Base-by-base conservation (phyloP, 2,888 invertebrate species). In the Drosophila peninsularis region DNA sequence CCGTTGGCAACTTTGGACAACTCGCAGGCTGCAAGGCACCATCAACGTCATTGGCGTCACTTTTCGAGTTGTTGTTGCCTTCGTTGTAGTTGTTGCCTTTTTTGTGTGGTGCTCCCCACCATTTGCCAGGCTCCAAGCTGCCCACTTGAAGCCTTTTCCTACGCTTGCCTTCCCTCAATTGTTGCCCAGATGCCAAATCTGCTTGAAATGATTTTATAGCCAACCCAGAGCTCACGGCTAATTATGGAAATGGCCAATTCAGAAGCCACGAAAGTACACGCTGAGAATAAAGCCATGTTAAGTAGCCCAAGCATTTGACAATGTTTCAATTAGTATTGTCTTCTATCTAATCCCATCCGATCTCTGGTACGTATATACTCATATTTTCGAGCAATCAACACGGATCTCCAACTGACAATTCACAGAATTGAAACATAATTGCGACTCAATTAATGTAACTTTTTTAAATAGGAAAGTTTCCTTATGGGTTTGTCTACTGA, bases 1-100 rank as follows among this genome's bases (percentile, higher is more conserved):
- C 81, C 73, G 62, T 64, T 52, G 73, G 78, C 83, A 70, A 60
- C 65, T 55, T 56, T 62, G 62, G 70, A 45, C 61, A 75, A 64
- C 42, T 69, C 42, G 58, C 41, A 63, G 50, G 60, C 60, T 60
- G 44, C 39, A 54, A 37, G 61, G 54, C 58, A 49, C 60, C 61
- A 45, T 42, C 60, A 66, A 60, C 60, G 39, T 73, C 57, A 54
- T 60, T 52, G 39, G 41, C 60, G 34, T 30, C 36, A 52, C 55
- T 70, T 62, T 47, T 36, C 17, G 47, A 47, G 44, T 47, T 61
- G 49, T 19, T 24, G 10, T 34, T 41, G 10, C 19, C 37, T 17
- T 4, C 14, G 9, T 17, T 42, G 14, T 13, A 14, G 19, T 42
- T 34, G 11, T 36, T 60, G 24, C 5, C 32, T 14, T 52, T 56